Evolutionary conservation across 1,140 invertebrate species (phyloP).

Genomic region (Teleogryllus occipitalis): DNA sequence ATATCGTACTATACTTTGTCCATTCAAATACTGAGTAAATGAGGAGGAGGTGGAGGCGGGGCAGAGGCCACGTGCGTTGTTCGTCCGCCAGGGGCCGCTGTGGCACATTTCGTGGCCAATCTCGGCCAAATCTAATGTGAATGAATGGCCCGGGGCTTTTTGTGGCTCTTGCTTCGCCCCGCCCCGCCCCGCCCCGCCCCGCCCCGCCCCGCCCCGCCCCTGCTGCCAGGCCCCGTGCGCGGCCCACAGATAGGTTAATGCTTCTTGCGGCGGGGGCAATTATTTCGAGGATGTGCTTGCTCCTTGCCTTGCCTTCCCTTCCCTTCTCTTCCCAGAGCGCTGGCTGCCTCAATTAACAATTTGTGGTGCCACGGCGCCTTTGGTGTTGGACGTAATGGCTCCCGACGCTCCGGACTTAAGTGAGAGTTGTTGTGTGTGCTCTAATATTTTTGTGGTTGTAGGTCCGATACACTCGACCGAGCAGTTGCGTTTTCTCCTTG

Average conservation of each 20-base stretch:
- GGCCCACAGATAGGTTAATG: not conserved
- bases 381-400: not conserved
- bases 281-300: not conserved
- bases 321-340: not conserved
- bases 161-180: not conserved
- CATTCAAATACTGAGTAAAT: too few relatives aligned
- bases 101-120: not conserved
- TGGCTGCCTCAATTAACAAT: constrained; percentile 4
- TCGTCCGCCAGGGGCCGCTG: not conserved
- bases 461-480: not conserved
- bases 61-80: not conserved
- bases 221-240: not conserved
- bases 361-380: not conserved
- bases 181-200: too few relatives aligned
- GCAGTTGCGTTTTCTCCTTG: not conserved
- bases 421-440: constrained; percentile 1
- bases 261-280: not conserved
- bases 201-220: too few relatives aligned
- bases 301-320: too few relatives aligned
- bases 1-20: too few relatives aligned
- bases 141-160: not conserved
- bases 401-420: not conserved
- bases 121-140: constrained; percentile 1
- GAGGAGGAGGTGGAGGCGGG: too few relatives aligned
- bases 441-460: constrained; percentile 2